Percentiles rank a stretch among this genome's conserved stretches.
Conservation (phyloP, 1,140 invertebrate species). For the Procambarus clarkii region DNA sequence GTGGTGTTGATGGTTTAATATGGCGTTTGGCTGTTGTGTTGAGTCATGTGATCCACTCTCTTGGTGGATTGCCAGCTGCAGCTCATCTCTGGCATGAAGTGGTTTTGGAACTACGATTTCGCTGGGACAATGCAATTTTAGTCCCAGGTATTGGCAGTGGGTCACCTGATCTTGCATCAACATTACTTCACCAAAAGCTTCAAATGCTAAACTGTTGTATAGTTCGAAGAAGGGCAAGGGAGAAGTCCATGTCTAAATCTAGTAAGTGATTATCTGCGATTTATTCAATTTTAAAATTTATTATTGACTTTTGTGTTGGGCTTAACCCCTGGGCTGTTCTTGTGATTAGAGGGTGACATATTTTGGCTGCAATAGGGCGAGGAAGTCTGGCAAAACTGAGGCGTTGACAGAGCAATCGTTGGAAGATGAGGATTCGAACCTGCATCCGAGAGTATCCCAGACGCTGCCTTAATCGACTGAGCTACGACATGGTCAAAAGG, state of each 20-base stretch:
- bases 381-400: no score
- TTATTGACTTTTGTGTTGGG: no score
- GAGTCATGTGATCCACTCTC: constrained; percentile 85
- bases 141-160: constrained; percentile 84
- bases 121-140: constrained; percentile 88
- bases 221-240: constrained; percentile 81
- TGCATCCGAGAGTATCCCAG: no score
- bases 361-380: no score
- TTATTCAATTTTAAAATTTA: neutral
- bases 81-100: constrained; percentile 96
- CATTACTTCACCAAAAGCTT: constrained; percentile 96
- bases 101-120: constrained; percentile 89
- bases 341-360: no score
- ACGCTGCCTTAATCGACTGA: no score
- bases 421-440: no score
- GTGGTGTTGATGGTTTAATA: constrained; percentile 85
- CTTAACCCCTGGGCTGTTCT: no score
- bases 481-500: no score
- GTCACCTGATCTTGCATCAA: constrained; percentile 89
- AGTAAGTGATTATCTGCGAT: neutral
- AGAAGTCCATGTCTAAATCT: constrained; percentile 73
- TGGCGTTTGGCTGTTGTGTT: constrained; percentile 90
- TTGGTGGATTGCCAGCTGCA: constrained; percentile 86
- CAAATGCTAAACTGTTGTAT: constrained; percentile 98
- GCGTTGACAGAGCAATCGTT: no score